Evolutionary conservation across 2,888 invertebrate genomes (phyloP).

Genomic region (Petrophora chlorosata): DNA sequence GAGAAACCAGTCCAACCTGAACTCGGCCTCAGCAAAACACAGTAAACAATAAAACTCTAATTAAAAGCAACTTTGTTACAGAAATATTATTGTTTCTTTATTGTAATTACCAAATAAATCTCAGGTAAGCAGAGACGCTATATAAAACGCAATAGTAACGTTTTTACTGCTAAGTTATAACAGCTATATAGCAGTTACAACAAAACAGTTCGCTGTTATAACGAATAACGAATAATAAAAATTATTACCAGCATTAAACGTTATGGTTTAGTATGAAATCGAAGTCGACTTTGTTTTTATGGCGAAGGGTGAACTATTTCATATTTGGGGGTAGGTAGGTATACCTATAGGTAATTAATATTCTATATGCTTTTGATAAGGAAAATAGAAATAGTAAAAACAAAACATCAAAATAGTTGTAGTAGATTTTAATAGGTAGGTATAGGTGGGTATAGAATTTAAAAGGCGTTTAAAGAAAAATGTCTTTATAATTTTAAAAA

Average conservation of each 20-base stretch:
- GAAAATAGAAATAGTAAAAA: slow-evolving; percentile 4
- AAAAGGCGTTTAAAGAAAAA: too few species aligned
- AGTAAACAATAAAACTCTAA: slow-evolving; percentile 21
- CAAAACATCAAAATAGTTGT: slow-evolving; percentile 6
- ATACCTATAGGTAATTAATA: slow-evolving; percentile 15
- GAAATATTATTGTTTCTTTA: slow-evolving; percentile 22
- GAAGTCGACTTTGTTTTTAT: slow-evolving; percentile 30
- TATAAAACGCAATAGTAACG: slow-evolving; percentile 17
- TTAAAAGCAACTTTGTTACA: slow-evolving; percentile 19
- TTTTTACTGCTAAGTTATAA: slow-evolving; percentile 28
- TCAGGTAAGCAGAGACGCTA: slow-evolving; percentile 16
- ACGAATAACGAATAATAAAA: slow-evolving; percentile 23
- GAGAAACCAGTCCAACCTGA: slow-evolving; percentile 9
- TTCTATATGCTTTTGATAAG: slow-evolving; percentile 14
- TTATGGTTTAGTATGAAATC: slow-evolving; percentile 30
- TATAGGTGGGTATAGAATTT: too few species aligned
- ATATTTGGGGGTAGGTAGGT: slow-evolving; percentile 16
- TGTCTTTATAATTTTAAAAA: too few species aligned
- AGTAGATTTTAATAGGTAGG: background rate
- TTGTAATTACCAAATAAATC: slow-evolving; percentile 32
- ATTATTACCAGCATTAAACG: slow-evolving; percentile 29
- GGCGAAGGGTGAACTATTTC: slow-evolving; percentile 18
- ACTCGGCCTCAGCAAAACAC: slow-evolving; percentile 13
- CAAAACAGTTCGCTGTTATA: slow-evolving; percentile 17
- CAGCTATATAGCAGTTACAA: slow-evolving; percentile 25